phyloP scores from a whole-genome alignment of 1,140 invertebrate genomes.

The Cepaea nemoralis region DNA sequence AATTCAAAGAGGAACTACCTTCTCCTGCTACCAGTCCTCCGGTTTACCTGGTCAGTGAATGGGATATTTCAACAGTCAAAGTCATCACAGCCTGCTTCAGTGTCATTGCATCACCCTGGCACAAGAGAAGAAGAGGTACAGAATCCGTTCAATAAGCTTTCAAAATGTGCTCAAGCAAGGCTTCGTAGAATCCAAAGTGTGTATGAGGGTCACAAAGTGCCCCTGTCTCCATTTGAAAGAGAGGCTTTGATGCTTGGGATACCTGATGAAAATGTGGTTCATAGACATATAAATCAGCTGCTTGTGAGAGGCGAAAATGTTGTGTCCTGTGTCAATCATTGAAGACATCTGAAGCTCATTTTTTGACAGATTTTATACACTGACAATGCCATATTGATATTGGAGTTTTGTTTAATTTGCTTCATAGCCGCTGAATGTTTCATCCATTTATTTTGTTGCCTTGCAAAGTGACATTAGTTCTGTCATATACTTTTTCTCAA shows the following conservation, averaged over 20 bases:
- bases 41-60: no score
- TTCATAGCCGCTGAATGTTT: conserved; percentile 3
- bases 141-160: not conserved
- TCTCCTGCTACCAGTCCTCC: no score
- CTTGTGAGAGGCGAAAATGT: conserved; percentile 36
- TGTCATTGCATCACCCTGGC: no score
- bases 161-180: not conserved
- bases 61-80: no score
- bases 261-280: conserved; percentile 30
- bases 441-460: no score
- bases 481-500: not conserved
- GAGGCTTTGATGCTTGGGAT: conserved; percentile 36
- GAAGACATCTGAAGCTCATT: not conserved
- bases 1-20: no score
- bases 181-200: conserved; percentile 17
- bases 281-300: conserved; percentile 32
- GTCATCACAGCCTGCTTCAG: no score
- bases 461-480: no score
- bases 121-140: not conserved
- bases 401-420: not conserved
- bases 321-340: conserved; percentile 30
- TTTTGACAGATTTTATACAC: not conserved
- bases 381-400: not conserved
- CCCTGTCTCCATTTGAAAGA: conserved; percentile 28
- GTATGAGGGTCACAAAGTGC: not conserved